A percentile compares a stretch with the other conserved stretches of the same genome.
Evolutionary conservation across 2,113 vertebrate genomes (phyloP).

Genomic region (Platycercus adscitus): DNA sequence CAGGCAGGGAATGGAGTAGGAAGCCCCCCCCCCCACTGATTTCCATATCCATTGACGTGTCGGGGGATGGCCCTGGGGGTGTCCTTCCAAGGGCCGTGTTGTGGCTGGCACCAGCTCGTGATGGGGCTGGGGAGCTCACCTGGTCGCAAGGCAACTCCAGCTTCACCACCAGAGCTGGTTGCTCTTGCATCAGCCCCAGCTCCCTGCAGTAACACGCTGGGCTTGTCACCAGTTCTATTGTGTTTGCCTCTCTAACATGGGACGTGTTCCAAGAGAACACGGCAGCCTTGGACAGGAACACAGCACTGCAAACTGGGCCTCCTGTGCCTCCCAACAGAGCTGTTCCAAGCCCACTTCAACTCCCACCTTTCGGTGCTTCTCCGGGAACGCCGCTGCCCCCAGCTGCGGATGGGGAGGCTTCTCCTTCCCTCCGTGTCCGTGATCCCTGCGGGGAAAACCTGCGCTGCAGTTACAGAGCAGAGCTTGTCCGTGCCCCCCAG

Average conservation of each 20-base stretch:
- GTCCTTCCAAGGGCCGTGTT: background rate
- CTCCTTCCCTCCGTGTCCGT: slow-evolving; percentile 74
- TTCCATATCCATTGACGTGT: background rate
- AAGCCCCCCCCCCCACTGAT: background rate
- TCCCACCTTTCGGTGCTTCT: slow-evolving; percentile 58
- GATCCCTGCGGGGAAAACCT: slow-evolving; percentile 67
- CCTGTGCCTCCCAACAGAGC: background rate
- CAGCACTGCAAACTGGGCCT: background rate
- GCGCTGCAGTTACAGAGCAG: background rate
- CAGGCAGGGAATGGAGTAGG: background rate
- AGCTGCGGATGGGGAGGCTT: slow-evolving; percentile 72
- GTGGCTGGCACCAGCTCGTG: background rate
- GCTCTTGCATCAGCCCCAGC: background rate
- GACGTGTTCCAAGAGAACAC: accelerated
- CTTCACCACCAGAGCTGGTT: background rate
- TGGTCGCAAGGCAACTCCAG: background rate
- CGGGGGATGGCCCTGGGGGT: background rate
- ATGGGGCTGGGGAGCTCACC: background rate
- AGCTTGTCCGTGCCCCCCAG: background rate
- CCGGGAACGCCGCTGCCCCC: slow-evolving; percentile 35
- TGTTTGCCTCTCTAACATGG: background rate
- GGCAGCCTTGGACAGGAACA: background rate
- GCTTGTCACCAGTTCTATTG: accelerated
- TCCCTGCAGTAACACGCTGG: accelerated
- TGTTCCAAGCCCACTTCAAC: background rate